These are phyloP conservation scores for Sebastes iracundus DNA, from an alignment of 2,797 vertebrate genomes.

Conservation along the genomic window DNA sequence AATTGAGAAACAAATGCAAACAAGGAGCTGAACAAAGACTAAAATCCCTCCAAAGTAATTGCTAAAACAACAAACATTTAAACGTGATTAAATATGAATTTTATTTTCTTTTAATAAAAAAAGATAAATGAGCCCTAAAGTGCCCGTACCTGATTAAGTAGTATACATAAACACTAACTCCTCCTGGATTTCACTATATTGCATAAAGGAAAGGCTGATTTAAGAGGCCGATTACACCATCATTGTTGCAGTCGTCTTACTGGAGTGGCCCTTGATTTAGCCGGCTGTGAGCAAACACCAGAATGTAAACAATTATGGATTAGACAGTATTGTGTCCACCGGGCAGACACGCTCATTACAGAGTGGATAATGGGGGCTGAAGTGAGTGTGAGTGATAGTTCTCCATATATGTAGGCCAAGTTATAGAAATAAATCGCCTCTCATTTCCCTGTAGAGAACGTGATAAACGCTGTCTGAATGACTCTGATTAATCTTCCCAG, in stretches of 20 bases:
- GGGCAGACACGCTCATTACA: conserved; percentile 62
- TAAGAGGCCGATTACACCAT: conserved; percentile 9
- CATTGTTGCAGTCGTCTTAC: conserved; percentile 24
- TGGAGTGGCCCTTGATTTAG: conserved; percentile 42
- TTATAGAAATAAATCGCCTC: conserved; percentile 74
- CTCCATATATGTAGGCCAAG: conserved; percentile 72
- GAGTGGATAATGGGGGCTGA: conserved; percentile 52
- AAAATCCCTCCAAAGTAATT: neutral
- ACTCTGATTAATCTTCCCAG: conserved; percentile 62
- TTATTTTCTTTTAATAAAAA: neutral
- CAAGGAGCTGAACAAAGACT: neutral
- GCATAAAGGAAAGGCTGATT: conserved; percentile 20
- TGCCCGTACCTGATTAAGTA: neutral
- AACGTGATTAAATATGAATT: neutral
- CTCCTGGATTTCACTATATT: neutral
- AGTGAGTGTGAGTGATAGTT: conserved; percentile 58
- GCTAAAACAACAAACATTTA: neutral
- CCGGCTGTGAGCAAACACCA: conserved; percentile 26
- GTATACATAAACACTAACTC: neutral
- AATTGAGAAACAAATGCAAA: neutral
- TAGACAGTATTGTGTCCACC: conserved; percentile 59
- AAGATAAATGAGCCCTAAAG: neutral
- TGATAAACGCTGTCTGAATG: conserved; percentile 62
- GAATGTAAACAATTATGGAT: conserved; percentile 66
- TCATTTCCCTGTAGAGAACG: conserved; percentile 68